phyloP scores from a whole-genome alignment of 1,140 invertebrate genomes.

The Cardiocondyla obscurior region DNA sequence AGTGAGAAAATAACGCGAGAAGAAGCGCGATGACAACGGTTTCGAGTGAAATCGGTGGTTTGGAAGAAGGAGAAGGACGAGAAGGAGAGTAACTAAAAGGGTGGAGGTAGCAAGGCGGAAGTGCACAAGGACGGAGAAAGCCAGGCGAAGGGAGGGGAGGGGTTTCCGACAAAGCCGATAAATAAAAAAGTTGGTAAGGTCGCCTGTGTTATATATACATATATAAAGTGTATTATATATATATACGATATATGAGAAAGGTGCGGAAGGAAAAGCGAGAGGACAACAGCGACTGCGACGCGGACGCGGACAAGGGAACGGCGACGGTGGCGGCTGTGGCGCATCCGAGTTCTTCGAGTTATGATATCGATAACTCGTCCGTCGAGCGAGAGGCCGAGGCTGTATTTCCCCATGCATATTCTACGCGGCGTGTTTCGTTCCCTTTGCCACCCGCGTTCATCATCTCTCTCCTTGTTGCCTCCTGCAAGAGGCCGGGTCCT shows the following conservation, averaged over 20 bases:
- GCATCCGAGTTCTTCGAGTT: slow-evolving; percentile 66
- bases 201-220: slow-evolving; percentile 49
- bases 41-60: slow-evolving; percentile 40
- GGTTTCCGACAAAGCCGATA: slow-evolving; percentile 66
- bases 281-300: slow-evolving; percentile 18
- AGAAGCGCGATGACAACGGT: not conserved
- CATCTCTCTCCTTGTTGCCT: not conserved
- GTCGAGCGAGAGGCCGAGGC: slow-evolving; percentile 45
- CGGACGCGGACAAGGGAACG: not conserved
- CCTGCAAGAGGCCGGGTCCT: not conserved
- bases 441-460: not conserved
- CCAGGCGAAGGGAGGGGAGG: not conserved
- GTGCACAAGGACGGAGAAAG: slow-evolving; percentile 24
- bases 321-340: slow-evolving; percentile 13
- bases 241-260: slow-evolving; percentile 12
- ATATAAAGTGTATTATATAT: not conserved
- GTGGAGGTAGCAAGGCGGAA: slow-evolving; percentile 43
- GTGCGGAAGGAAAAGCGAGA: slow-evolving; percentile 15
- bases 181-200: slow-evolving; percentile 71
- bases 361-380: slow-evolving; percentile 70
- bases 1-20: slow-evolving; percentile 15
- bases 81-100: not conserved
- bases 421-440: slow-evolving; percentile 36
- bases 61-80: not conserved
- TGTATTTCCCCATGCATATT: slow-evolving; percentile 51